Base-by-base conservation (phyloP, 2,113 vertebrate species). In the Nibea albiflora region DNA sequence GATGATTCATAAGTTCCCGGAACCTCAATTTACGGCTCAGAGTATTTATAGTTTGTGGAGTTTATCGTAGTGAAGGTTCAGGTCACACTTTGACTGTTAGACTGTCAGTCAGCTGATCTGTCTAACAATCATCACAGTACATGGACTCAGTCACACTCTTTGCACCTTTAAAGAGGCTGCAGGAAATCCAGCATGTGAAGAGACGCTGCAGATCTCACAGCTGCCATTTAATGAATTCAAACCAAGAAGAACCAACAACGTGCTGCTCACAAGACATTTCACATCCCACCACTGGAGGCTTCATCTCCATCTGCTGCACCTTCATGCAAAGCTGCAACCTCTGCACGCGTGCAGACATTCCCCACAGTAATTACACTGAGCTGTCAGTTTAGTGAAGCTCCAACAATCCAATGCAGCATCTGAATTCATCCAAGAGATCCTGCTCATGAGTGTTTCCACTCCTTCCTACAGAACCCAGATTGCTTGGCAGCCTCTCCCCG, bases 1-100 rank as follows among this genome's bases (percentile, higher is more conserved):
- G 28, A 62, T 85, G 85, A 89, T 71, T 91, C 85, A 85, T 57
- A 58, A 44, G 20, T 66, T 66, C 24, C 57, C 35, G 3, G 47
- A 61, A 71, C 15, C 35, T 3, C 68, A 54, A 28, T 57, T 71
- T 64, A 42, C 52, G 35, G 57, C 26, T 47, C 22, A 5, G 61
- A 35, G 54, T 10, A 42, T 78, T 67, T 78, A 53, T 49, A 47
- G 64, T 28, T 26, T 83, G 47, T 26, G 22, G 50, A 28, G 39
- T 19, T 53, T 28, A 8, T 31, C 19, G 17, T 11, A 8, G 19
- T 39, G 31, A 74, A 5, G 2, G 3, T 24, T 22, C 16, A 39
- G 1, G 10, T 35, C 4, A 31, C 1, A 9, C 19, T 39, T 39
- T 5, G 39, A 15, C 24, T 35, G n/a, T n/a, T n/a, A n/a, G n/a